Conservation (phyloP, 2,113 vertebrate species). For the Tragelaphus strepsiceros region DNA sequence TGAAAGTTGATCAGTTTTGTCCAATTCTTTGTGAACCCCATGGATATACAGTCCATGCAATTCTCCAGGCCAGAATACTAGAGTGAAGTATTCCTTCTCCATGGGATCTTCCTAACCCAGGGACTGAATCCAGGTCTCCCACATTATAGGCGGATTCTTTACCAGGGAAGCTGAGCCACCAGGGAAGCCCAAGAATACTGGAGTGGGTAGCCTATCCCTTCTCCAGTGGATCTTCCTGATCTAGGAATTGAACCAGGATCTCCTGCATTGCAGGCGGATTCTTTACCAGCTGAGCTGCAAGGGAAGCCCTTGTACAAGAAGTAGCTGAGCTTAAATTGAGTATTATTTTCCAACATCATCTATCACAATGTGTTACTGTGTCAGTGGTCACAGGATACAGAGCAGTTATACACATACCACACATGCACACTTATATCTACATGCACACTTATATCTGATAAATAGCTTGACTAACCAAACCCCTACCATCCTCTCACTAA, state of each 20-base stretch:
- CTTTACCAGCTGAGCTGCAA: not conserved
- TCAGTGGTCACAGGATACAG: not conserved
- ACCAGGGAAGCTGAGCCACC: not conserved
- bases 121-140: not conserved
- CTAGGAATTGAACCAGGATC: not conserved
- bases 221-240: not conserved
- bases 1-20: not conserved
- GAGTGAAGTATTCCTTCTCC: not conserved
- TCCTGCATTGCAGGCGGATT: not conserved
- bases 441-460: not conserved
- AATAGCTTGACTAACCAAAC: not conserved
- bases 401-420: not conserved
- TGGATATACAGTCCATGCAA: not conserved
- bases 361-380: not conserved
- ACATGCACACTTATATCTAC: not conserved
- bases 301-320: not conserved
- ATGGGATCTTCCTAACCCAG: not conserved
- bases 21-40: not conserved
- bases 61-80: not conserved
- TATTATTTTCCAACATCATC: not conserved
- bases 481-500: not conserved
- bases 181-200: not conserved
- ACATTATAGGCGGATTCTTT: not conserved
- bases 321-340: not conserved
- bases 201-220: not conserved